Base-by-base conservation (phyloP, 1,140 invertebrate species). In the Asbolus verrucosus region DNA sequence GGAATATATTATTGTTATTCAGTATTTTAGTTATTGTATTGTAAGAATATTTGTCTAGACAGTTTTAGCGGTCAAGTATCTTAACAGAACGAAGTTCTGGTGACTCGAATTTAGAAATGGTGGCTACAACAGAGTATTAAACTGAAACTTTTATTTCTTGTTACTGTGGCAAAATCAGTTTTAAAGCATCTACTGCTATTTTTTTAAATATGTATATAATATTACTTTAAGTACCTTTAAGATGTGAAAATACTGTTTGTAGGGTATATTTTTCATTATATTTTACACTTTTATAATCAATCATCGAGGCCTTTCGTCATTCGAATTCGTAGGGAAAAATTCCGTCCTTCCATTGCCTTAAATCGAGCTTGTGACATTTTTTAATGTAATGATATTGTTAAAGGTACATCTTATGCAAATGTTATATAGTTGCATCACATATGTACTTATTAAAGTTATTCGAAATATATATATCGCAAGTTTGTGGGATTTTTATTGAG, bases 381-480 rank as follows among this genome's bases (percentile, higher is more conserved):
- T 62, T 38, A n/a, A 62, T 16, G 36, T 62, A 62, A 62, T 38
- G 30, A 62, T 18, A 66, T 70, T 70, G 67, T 66, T 65, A 73
- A 70, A 65, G 70, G 66, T 74, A 71, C 69, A 63, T 72, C 33
- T 63, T 71, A 72, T 76, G 71, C 69, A 75, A 75, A 70, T 50
- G 36, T 76, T 73, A 59, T n/a, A n/a, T 73, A 68, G 41, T 75
- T 74, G 72, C 76, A 77, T 77, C 76, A 77, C 76, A 71, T 62
- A 54, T 75, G 74, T 77, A 76, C 76, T 76, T 75, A 75, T 74
- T 70, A 72, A 73, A 73, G 69, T 73, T 77, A 75, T 74, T 71
- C 74, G 70, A 75, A 76, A 78, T 75, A 77, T 78, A 60, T 60
- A 78, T 78, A 75, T 77, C 70, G 75, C 67, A 70, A 76, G 75